Conservation (phyloP, 2,888 invertebrate genomes). For the Drosophila imparisetae region DNA sequence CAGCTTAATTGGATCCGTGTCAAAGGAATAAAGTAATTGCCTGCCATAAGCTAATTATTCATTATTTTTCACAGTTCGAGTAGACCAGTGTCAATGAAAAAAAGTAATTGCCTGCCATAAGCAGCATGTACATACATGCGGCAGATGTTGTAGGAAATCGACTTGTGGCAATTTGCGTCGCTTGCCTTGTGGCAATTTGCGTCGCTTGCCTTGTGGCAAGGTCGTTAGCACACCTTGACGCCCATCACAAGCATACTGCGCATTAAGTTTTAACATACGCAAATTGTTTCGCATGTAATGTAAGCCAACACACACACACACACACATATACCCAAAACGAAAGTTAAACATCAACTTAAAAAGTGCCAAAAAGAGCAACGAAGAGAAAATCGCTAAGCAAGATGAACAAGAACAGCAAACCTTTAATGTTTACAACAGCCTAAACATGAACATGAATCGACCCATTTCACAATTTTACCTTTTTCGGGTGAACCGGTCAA, state of each 20-base stretch:
- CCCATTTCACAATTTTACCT: conserved; percentile 21
- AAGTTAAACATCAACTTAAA: conserved; percentile 69
- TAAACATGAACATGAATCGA: conserved; percentile 11
- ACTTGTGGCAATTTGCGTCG: not conserved
- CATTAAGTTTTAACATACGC: conserved; percentile 32
- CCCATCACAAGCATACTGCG: conserved; percentile 31
- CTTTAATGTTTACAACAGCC: conserved; percentile 22
- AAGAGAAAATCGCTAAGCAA: conserved; percentile 20
- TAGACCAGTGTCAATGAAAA: no score
- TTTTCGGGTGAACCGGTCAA: conserved; percentile 12
- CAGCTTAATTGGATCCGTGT: no score
- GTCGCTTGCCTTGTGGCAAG: not conserved
- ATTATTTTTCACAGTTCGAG: no score
- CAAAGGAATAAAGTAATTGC: no score
- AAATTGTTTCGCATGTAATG: not conserved
- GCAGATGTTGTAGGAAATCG: not conserved
- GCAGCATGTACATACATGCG: not conserved
- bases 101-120: no score
- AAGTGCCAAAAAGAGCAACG: conserved; percentile 50
- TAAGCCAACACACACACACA: conserved; percentile 5
- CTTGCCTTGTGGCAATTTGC: conserved; percentile 1
- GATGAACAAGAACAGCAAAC: conserved; percentile 14
- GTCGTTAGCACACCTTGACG: not conserved
- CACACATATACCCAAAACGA: conserved; percentile 23
- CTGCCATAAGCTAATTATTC: no score